phyloP scores from a whole-genome alignment of 92 coral and sea anemone species.

The Epizoanthus rinbou region DNA sequence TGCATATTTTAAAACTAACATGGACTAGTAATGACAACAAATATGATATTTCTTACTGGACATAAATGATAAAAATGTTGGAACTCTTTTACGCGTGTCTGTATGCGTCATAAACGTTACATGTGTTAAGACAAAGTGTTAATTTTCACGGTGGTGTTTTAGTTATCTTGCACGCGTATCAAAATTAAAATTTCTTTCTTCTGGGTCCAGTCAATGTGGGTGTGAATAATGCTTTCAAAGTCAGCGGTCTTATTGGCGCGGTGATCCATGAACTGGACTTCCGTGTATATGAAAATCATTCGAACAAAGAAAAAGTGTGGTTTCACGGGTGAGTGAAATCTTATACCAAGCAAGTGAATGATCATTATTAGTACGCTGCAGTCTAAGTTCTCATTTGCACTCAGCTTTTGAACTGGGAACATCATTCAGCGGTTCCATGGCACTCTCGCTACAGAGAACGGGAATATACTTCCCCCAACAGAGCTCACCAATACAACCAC shows the following conservation, averaged over 20 bases:
- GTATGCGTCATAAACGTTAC: too few relatives aligned
- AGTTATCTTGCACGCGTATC: neutral
- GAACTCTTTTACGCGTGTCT: too few relatives aligned
- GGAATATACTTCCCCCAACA: constrained; percentile 42
- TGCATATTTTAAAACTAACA: neutral
- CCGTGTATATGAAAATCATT: constrained; percentile 46
- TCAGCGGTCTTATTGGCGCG: constrained; percentile 31
- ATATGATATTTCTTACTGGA: too few relatives aligned
- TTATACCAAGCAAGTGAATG: constrained; percentile 13
- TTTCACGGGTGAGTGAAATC: constrained; percentile 42
- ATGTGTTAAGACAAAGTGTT: too few relatives aligned
- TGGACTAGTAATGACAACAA: neutral
- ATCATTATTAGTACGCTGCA: constrained; percentile 31
- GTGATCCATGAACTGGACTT: constrained; percentile 29
- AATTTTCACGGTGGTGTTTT: neutral
- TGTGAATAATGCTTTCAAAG: constrained; percentile 29
- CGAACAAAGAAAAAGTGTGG: constrained; percentile 31
- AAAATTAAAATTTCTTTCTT: neutral
- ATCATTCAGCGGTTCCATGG: neutral
- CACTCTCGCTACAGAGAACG: constrained; percentile 26
- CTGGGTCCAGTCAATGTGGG: constrained; percentile 7
- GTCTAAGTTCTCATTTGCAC: constrained; percentile 30
- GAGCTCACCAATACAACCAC: constrained; percentile 21
- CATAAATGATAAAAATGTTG: too few relatives aligned
- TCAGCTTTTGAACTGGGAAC: constrained; percentile 13